Conservation (phyloP, 2,113 vertebrate genomes). For the Heteronetta atricapilla region DNA sequence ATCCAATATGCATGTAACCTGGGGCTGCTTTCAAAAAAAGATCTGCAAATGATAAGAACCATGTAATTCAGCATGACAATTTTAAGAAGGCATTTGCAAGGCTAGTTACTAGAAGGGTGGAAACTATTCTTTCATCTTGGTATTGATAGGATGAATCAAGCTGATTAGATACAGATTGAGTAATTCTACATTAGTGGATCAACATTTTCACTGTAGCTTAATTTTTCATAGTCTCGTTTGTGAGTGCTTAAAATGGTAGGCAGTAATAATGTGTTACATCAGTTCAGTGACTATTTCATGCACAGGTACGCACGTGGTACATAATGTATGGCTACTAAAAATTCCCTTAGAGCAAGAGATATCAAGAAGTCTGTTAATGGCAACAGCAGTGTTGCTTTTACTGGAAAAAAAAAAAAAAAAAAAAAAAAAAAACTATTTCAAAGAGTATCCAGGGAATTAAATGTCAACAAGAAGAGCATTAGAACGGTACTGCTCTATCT, state of each 20-base stretch:
- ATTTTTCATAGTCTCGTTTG: not conserved
- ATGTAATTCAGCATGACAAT: slow-evolving; percentile 57
- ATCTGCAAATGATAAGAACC: slow-evolving; percentile 37
- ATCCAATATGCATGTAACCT: slow-evolving; percentile 78
- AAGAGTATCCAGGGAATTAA: not conserved
- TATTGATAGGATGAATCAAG: slow-evolving; percentile 30
- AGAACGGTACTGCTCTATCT: not conserved
- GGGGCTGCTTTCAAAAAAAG: slow-evolving; percentile 64
- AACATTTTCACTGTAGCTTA: slow-evolving; percentile 21
- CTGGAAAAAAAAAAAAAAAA: not conserved
- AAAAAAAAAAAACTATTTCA: not conserved
- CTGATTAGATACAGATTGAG: not conserved
- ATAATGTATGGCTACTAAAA: not conserved
- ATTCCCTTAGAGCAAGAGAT: not conserved
- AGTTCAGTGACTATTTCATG: not conserved
- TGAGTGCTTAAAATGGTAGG: not conserved
- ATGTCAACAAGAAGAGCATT: not conserved
- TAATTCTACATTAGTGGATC: slow-evolving; percentile 33
- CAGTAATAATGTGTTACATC: not conserved
- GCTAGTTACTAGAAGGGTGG: not conserved
- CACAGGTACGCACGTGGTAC: not conserved
- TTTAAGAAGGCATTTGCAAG: not conserved
- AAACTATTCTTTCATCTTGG: slow-evolving; percentile 36
- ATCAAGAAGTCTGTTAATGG: not conserved
- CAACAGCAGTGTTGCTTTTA: not conserved